These are phyloP conservation scores for Pammene fasciana DNA, from an alignment of 2,888 invertebrate genomes.

Conservation along the genomic window DNA sequence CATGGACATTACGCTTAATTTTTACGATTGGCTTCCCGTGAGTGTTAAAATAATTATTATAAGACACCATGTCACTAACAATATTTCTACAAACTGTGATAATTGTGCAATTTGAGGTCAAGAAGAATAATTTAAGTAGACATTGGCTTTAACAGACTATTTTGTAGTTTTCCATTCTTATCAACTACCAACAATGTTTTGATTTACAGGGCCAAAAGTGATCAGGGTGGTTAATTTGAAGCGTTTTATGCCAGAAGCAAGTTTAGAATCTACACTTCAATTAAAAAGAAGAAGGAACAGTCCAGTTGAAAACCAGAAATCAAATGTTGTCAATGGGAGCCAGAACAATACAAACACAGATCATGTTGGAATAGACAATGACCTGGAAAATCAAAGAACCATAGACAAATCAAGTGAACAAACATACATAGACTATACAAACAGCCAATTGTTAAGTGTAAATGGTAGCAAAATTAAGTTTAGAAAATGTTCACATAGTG, in stretches of 20 bases:
- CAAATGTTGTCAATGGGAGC: not conserved
- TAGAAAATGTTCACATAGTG: slow-evolving; percentile 25
- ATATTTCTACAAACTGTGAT: too few relatives aligned
- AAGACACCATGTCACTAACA: too few relatives aligned
- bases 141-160: too few relatives aligned
- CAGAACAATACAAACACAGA: not conserved
- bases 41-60: too few relatives aligned
- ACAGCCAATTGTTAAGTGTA: not conserved
- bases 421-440: not conserved
- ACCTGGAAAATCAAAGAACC: not conserved
- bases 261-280: not conserved
- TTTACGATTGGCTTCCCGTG: too few relatives aligned
- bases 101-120: too few relatives aligned
- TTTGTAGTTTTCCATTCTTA: not conserved
- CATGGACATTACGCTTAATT: too few relatives aligned
- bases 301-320: too few relatives aligned
- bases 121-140: too few relatives aligned
- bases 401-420: not conserved
- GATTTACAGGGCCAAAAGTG: slow-evolving; percentile 26
- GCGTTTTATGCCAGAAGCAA: slow-evolving; percentile 23
- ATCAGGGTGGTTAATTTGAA: slow-evolving; percentile 34
- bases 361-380: not conserved
- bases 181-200: not conserved
- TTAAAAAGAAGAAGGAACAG: not conserved
- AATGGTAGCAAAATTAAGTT: slow-evolving; percentile 18